Evolutionary conservation across 2,888 invertebrate species (phyloP), one percentile per base, ranked within the genome.

Genomic region (Heliconius ismenius): DNA sequence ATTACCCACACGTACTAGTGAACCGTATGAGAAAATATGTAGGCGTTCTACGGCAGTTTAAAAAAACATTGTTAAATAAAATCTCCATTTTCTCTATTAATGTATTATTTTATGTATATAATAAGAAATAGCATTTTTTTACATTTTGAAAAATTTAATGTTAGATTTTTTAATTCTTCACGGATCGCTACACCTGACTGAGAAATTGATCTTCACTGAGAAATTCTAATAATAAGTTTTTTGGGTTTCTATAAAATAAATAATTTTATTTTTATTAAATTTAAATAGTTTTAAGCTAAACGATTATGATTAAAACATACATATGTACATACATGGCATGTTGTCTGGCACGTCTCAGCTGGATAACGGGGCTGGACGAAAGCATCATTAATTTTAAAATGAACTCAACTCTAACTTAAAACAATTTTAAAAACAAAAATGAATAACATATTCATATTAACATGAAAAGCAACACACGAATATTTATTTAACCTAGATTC

Each of bases 401-500:
- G 15, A 24, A 24, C 9, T 67, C n/a, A 39, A n/a, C 2, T 65
- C 36, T 21, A 24, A 15, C 1, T 24, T 67, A 24, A 67, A 39
- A 39, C 24, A 67, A 26, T 9, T 39, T 39, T 24, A 67, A 43
- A 65, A 67, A 39, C 24, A 15, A 67, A 39, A 36, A 39, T 39
- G 36, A 49, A 49, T 49, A 49, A 49, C 18, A 49, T 49, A 49
- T 39, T 43, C 7, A 67, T 67, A 21, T 67, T 43, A 39, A 67
- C n/a, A 36, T 43, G 11, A 43, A 67, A 43, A 67, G 39, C 39
- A 39, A 24, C 67, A 39, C 39, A 67, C 15, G 24, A 67, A 15
- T 39, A 64, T 21, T 64, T 65, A 32, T n/a, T 64, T 67, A 39
- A 67, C 39, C 67, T 43, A 43, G 39, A 65, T 65, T 39, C 36